phyloP scores from a whole-genome alignment of 2,888 invertebrate genomes.

The Eupeodes luniger region DNA sequence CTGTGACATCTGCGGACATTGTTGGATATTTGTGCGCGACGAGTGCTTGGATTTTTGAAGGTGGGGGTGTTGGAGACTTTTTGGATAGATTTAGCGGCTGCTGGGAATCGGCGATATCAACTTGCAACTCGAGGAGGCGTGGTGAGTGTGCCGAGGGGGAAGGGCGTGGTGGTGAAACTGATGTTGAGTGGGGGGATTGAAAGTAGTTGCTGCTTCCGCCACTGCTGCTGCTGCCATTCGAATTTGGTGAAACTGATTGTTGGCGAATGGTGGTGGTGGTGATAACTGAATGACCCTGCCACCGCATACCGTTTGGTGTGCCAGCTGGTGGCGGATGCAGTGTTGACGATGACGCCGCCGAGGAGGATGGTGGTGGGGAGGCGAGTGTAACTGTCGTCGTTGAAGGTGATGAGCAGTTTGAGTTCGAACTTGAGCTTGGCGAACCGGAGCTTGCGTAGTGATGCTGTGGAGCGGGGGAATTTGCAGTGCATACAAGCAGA shows the following conservation, averaged over 20 bases:
- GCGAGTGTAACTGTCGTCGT: constrained; percentile 82
- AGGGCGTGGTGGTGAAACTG: constrained; percentile 84
- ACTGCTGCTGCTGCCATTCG: constrained; percentile 79
- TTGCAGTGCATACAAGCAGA: constrained; percentile 77
- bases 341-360: constrained; percentile 75
- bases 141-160: constrained; percentile 83
- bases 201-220: constrained; percentile 83
- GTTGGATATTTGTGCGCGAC: constrained; percentile 83
- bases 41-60: constrained; percentile 84
- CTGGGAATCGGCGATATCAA: constrained; percentile 91
- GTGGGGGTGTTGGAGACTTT: constrained; percentile 91
- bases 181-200: constrained; percentile 83
- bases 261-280: constrained; percentile 86
- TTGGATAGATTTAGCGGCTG: constrained; percentile 96
- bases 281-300: constrained; percentile 86
- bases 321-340: constrained; percentile 79
- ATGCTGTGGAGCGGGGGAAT: constrained; percentile 79
- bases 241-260: constrained; percentile 83
- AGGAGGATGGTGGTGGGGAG: constrained; percentile 79
- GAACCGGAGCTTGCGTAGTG: constrained; percentile 72
- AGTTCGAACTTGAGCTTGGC: constrained; percentile 79
- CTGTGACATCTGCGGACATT: constrained; percentile 83
- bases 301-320: constrained; percentile 81
- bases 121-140: constrained; percentile 90
- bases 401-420: constrained; percentile 82